Evolutionary conservation across 2,113 vertebrate species (phyloP).

Genomic region (Thunnus maccoyii): DNA sequence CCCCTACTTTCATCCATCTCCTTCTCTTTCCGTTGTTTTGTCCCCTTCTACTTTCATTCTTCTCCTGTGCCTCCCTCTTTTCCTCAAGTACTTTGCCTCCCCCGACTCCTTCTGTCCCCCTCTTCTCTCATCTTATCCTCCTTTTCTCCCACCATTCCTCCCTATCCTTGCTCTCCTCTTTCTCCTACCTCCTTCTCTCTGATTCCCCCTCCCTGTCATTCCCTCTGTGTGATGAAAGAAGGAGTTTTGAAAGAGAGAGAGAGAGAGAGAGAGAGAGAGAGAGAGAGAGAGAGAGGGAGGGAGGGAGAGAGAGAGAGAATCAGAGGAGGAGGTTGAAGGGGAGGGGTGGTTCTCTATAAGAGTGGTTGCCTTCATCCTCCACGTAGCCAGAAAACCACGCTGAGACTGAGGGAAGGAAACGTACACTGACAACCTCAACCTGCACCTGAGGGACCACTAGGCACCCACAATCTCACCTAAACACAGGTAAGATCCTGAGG

Average conservation of each 20-base stretch:
- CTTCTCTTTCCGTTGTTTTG: neutral
- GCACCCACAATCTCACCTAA: slow-evolving; percentile 30
- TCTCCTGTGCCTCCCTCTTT: neutral
- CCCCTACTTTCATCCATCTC: neutral
- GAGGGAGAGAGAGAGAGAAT: slow-evolving; percentile 31
- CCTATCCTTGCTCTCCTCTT: neutral
- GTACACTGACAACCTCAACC: slow-evolving; percentile 49
- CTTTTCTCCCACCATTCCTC: neutral
- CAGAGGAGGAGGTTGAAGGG: slow-evolving; percentile 68
- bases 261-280: no score
- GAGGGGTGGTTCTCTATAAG: slow-evolving; percentile 85
- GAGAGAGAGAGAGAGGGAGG: no score
- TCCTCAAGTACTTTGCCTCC: neutral
- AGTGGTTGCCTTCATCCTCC: slow-evolving; percentile 75
- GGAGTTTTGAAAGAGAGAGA: slow-evolving; percentile 25
- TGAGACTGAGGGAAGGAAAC: slow-evolving; percentile 74
- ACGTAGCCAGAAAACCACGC: slow-evolving; percentile 74
- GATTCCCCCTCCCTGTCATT: slow-evolving; percentile 17
- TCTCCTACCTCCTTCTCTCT: neutral
- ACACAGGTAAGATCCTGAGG: slow-evolving; percentile 67
- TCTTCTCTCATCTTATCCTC: neutral
- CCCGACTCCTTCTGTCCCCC: neutral
- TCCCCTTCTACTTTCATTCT: neutral
- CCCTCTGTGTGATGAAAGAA: slow-evolving; percentile 51
- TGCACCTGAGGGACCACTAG: slow-evolving; percentile 51